These are phyloP conservation scores for Maniola hyperantus DNA, from an alignment of 2,888 invertebrate genomes.

Conservation along the genomic window DNA sequence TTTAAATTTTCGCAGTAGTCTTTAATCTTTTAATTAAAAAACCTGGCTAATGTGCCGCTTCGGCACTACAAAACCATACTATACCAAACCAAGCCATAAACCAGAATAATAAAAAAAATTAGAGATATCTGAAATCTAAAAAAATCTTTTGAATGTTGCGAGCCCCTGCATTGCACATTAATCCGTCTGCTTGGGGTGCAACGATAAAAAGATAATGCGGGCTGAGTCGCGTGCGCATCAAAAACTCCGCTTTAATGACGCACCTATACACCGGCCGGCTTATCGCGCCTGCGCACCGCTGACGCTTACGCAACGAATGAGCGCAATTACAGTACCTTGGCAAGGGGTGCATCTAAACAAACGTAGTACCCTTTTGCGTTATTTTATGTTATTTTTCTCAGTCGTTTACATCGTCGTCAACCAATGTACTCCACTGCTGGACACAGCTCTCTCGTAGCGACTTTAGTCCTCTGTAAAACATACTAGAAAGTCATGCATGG, in stretches of 20 bases:
- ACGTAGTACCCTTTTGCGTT: neutral
- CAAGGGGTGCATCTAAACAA: slow-evolving; percentile 52
- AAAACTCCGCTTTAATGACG: slow-evolving; percentile 73
- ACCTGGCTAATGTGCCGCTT: no score
- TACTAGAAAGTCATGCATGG: no score
- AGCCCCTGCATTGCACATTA: slow-evolving; percentile 60
- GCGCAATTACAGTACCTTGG: slow-evolving; percentile 79
- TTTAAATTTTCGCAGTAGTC: no score
- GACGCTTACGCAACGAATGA: slow-evolving; percentile 69
- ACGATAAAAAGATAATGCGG: slow-evolving; percentile 82
- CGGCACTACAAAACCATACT: no score
- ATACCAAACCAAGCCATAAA: no score
- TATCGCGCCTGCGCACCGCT: slow-evolving; percentile 77
- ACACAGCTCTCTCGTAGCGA: no score
- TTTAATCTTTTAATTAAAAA: no score
- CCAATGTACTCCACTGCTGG: no score
- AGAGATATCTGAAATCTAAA: no score
- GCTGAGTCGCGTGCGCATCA: slow-evolving; percentile 77
- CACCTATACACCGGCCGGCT: slow-evolving; percentile 70
- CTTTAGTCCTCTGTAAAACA: no score
- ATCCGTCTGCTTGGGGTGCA: slow-evolving; percentile 76
- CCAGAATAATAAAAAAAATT: no score
- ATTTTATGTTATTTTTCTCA: neutral
- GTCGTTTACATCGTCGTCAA: neutral
- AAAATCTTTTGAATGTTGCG: slow-evolving; percentile 46